Percentiles rank a stretch among this genome's conserved stretches.
These are phyloP conservation scores for Capricornis sumatraensis DNA, from an alignment of 2,113 vertebrate genomes.

Conservation along the genomic window DNA sequence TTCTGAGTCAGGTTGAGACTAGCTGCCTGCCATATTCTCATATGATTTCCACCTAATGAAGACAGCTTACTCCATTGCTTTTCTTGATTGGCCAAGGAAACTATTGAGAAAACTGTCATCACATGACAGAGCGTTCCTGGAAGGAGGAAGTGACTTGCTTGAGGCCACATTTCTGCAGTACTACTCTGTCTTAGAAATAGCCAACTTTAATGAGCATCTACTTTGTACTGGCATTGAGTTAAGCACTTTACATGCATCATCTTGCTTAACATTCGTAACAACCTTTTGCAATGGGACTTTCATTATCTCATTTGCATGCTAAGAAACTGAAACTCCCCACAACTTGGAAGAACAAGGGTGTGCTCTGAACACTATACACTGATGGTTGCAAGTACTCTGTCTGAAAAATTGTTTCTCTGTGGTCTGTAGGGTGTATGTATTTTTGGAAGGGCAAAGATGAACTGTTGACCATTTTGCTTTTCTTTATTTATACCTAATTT, in stretches of 20 bases:
- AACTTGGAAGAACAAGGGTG: neutral
- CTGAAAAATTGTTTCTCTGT: neutral
- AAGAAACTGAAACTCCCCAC: neutral
- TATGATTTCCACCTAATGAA: neutral
- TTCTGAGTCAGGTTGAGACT: conserved; percentile 16
- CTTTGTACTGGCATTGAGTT: neutral
- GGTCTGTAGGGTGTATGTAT: neutral
- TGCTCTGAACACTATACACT: neutral
- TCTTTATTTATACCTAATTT: neutral
- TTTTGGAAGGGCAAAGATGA: neutral
- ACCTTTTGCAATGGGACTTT: neutral
- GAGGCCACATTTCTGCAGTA: neutral
- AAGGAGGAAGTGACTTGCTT: neutral
- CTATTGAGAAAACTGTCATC: neutral
- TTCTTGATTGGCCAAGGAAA: neutral
- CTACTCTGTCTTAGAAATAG: neutral
- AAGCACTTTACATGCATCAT: neutral
- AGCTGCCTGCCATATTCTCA: neutral
- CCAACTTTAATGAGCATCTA: neutral
- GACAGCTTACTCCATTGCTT: neutral
- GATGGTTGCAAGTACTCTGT: neutral
- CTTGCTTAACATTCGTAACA: neutral
- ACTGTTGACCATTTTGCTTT: neutral
- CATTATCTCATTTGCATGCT: neutral
- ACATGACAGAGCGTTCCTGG: neutral